Percentiles rank a stretch among this genome's conserved stretches.
phyloP scores from a whole-genome alignment of 1,140 invertebrate genomes.

The Anastrepha obliqua region DNA sequence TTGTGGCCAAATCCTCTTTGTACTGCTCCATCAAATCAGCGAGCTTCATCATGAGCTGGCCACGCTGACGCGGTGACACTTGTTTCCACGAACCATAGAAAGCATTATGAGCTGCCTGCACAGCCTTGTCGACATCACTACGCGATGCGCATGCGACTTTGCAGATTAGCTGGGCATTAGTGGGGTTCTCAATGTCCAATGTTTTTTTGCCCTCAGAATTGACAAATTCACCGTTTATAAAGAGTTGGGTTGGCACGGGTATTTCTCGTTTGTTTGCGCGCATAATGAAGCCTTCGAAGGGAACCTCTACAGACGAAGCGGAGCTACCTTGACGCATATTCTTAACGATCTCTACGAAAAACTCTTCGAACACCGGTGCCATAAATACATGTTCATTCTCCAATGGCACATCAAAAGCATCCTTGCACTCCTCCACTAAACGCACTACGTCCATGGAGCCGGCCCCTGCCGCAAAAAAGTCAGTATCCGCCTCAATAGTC shows the following conservation, averaged over 20 bases:
- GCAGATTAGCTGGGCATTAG: conserved; percentile 88
- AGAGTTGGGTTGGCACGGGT: conserved; percentile 90
- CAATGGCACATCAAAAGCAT: conserved; percentile 83
- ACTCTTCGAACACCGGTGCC: conserved; percentile 91
- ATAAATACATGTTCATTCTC: conserved; percentile 95
- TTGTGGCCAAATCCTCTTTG: conserved; percentile 94
- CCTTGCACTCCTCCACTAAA: conserved; percentile 94
- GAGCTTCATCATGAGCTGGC: conserved; percentile 84
- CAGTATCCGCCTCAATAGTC: conserved; percentile 85
- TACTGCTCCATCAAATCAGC: conserved; percentile 95
- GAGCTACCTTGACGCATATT: conserved; percentile 63
- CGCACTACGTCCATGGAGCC: conserved; percentile 98
- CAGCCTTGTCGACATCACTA: conserved; percentile 91
- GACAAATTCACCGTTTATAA: conserved; percentile 93
- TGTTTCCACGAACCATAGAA: conserved; percentile 94
- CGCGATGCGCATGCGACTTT: conserved; percentile 84
- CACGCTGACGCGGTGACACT: conserved; percentile 89
- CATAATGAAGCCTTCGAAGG: conserved; percentile 83
- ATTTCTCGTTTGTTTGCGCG: conserved; percentile 89
- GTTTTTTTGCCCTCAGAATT: conserved; percentile 82
- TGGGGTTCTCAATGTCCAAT: conserved; percentile 87
- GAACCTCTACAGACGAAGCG: conserved; percentile 75
- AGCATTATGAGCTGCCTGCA: conserved; percentile 88
- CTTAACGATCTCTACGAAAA: conserved; percentile 76
- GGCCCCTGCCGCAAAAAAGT: conserved; percentile 94